A percentile compares a stretch with the other conserved stretches of the same genome.
Conservation (phyloP, 2,797 vertebrate genomes). For the Echeneis naucrates region DNA sequence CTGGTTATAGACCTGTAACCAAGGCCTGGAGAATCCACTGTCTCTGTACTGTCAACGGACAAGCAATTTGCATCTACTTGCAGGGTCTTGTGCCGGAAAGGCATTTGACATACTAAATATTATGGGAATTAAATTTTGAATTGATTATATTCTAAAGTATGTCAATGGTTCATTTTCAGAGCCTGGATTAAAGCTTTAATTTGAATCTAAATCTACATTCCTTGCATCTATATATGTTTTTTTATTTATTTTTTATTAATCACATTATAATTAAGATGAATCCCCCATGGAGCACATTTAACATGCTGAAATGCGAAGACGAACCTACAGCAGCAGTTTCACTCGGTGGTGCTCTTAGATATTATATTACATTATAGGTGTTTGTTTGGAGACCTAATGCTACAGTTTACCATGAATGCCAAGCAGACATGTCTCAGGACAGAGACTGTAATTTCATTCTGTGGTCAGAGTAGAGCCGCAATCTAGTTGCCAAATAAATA, state of each 20-base stretch:
- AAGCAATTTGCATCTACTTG: slow-evolving; percentile 23
- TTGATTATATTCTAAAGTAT: neutral
- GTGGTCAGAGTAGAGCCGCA: neutral
- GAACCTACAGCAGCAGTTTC: neutral
- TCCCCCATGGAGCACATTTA: neutral
- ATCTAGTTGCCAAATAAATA: neutral
- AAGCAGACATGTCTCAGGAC: slow-evolving; percentile 14
- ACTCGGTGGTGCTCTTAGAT: neutral
- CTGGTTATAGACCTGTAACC: slow-evolving; percentile 34
- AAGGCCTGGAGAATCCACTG: slow-evolving; percentile 9
- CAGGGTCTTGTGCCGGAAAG: neutral
- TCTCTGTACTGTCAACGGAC: slow-evolving; percentile 11
- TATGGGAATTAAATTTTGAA: neutral
- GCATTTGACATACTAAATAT: neutral
- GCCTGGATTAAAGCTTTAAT: slow-evolving; percentile 12
- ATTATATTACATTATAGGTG: neutral
- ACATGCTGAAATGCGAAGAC: neutral
- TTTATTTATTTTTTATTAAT: slow-evolving; percentile 16
- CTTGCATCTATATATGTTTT: slow-evolving; percentile 1
- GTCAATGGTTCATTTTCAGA: neutral
- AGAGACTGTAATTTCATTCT: neutral
- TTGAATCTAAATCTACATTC: slow-evolving; percentile 1
- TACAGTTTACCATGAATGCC: neutral
- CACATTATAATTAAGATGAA: slow-evolving; percentile 14
- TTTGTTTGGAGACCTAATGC: slow-evolving; percentile 3